Evolutionary conservation across 1,140 invertebrate genomes (phyloP).

Genomic region (Tachypleus tridentatus): DNA sequence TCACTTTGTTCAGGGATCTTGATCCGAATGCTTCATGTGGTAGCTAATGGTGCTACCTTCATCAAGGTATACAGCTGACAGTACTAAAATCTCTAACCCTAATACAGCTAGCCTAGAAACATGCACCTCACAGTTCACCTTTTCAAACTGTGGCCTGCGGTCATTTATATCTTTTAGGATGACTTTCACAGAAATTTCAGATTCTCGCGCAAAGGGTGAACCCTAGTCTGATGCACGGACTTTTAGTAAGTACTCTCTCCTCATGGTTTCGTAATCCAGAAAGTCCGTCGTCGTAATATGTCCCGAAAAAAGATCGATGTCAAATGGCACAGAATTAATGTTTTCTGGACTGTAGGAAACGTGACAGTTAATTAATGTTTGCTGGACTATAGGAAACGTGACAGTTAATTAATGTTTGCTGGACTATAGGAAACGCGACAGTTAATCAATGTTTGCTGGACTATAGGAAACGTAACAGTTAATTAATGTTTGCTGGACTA

Average conservation of each 20-base stretch:
- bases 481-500: slow-evolving; percentile 84
- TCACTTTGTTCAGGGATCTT: no score
- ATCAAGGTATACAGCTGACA: slow-evolving; percentile 90
- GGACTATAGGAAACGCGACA: slow-evolving; percentile 32
- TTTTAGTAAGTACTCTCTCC: slow-evolving; percentile 56
- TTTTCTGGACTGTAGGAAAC: slow-evolving; percentile 85
- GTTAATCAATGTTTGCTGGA: no score
- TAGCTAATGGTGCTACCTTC: slow-evolving; percentile 77
- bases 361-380: slow-evolving; percentile 87
- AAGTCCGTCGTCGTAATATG: slow-evolving; percentile 64
- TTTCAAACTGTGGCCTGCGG: slow-evolving; percentile 65
- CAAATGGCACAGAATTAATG: slow-evolving; percentile 68
- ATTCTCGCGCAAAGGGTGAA: slow-evolving; percentile 71
- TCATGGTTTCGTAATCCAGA: slow-evolving; percentile 84
- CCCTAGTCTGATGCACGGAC: slow-evolving; percentile 91
- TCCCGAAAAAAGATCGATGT: slow-evolving; percentile 90
- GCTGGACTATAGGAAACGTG: slow-evolving; percentile 88
- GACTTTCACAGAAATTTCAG: slow-evolving; percentile 70
- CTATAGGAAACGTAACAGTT: no score
- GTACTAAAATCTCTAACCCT: slow-evolving; percentile 70
- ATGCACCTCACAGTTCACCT: slow-evolving; percentile 65
- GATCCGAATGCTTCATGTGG: slow-evolving; percentile 70
- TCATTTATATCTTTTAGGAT: slow-evolving; percentile 79
- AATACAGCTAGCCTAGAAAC: slow-evolving; percentile 60
- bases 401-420: slow-evolving; percentile 35